A percentile compares a stretch with the other conserved stretches of the same genome.
Evolutionary conservation across 2,888 invertebrate genomes (phyloP).

Genomic region (Orgyia antiqua): DNA sequence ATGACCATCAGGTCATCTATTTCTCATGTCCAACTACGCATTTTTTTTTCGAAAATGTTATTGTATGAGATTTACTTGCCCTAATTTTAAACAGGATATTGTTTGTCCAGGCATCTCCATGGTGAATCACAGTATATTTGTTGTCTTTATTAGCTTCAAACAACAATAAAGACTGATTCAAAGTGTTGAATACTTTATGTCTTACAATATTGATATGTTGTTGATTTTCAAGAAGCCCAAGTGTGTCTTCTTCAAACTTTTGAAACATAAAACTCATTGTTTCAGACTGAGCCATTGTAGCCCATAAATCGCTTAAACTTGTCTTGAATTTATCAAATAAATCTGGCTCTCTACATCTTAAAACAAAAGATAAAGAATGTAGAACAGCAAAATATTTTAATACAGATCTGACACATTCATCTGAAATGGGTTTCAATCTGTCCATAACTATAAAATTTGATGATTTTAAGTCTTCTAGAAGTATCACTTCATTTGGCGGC

Average conservation of each 20-base stretch:
- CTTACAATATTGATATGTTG: conserved; percentile 23
- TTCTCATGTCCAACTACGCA: too few relatives aligned
- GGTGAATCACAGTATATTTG: conserved; percentile 34
- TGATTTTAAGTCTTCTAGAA: conserved; percentile 41
- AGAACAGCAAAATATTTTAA: conserved; percentile 38
- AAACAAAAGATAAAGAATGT: conserved; percentile 43
- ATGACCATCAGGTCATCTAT: too few relatives aligned
- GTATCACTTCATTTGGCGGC: conserved; percentile 34
- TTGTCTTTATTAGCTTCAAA: conserved; percentile 17
- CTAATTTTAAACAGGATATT: conserved; percentile 40
- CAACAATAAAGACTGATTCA: conserved; percentile 9
- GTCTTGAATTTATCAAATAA: conserved; percentile 19
- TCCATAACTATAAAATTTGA: conserved; percentile 35
- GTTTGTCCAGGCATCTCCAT: conserved; percentile 49
- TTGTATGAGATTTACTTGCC: too few relatives aligned
- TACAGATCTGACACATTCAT: conserved; percentile 31
- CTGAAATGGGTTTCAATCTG: conserved; percentile 29
- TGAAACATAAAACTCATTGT: conserved; percentile 7
- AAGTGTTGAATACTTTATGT: conserved; percentile 13
- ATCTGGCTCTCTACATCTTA: conserved; percentile 36
- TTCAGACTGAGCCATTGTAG: background rate
- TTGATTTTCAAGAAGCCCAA: conserved; percentile 22
- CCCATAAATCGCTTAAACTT: conserved; percentile 23
- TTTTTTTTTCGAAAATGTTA: too few relatives aligned
- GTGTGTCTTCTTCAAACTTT: conserved; percentile 14